Evolutionary conservation across 2,113 vertebrate genomes (phyloP).

Genomic region (Apaloderma vittatum): DNA sequence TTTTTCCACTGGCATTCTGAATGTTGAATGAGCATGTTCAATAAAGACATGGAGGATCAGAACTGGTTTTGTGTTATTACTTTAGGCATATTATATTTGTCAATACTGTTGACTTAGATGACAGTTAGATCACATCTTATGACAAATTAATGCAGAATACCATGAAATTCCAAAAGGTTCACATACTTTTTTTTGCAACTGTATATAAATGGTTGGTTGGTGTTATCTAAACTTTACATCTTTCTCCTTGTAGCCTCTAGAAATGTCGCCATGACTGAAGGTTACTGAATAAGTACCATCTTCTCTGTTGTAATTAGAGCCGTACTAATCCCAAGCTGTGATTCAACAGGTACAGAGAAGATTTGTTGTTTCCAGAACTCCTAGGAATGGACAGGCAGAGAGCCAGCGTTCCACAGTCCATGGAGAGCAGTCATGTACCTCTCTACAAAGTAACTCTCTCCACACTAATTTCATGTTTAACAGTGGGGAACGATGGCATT

Average conservation of each 20-base stretch:
- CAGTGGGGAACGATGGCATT: neutral
- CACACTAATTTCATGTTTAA: neutral
- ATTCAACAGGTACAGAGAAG: neutral
- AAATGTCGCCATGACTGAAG: neutral
- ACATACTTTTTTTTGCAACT: too few relatives aligned
- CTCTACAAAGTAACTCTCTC: neutral
- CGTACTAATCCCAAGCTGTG: neutral
- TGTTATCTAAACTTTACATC: neutral
- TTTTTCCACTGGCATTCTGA: too few relatives aligned
- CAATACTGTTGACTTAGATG: too few relatives aligned
- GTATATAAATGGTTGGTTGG: neutral
- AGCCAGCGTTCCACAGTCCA: accelerated
- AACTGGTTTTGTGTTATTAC: too few relatives aligned
- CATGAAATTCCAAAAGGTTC: too few relatives aligned
- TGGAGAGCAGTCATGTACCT: neutral
- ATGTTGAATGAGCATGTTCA: too few relatives aligned
- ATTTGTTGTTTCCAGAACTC: neutral
- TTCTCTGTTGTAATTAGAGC: neutral
- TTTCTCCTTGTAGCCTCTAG: slow-evolving; percentile 1
- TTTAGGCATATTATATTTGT: too few relatives aligned
- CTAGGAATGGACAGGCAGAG: neutral
- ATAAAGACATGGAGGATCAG: too few relatives aligned
- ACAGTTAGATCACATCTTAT: too few relatives aligned
- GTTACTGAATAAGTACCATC: neutral
- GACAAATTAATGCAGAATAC: too few relatives aligned